Percentiles rank a stretch among this genome's conserved stretches.
phyloP scores from a whole-genome alignment of 2,888 invertebrate genomes.

The Dascillus cervinus region DNA sequence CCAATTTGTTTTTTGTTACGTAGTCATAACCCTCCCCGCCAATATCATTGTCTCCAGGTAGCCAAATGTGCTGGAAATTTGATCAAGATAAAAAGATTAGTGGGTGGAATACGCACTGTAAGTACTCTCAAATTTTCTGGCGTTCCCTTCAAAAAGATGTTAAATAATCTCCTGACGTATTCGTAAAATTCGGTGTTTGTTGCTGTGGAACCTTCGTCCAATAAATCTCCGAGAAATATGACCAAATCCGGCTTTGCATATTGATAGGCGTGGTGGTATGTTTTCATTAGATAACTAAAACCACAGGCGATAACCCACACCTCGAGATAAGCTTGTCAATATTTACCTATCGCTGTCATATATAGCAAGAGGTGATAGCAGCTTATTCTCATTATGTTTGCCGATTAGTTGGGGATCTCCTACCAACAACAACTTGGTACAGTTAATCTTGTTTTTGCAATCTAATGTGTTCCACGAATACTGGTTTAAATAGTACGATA shows the following conservation, averaged over 20 bases:
- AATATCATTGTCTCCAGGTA: constrained; percentile 96
- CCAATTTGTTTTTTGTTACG: constrained; percentile 59
- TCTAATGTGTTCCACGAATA: constrained; percentile 30
- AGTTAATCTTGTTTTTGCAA: constrained; percentile 30
- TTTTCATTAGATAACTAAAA: constrained; percentile 49
- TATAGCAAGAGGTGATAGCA: constrained; percentile 62
- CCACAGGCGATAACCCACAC: neutral
- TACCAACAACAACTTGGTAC: constrained; percentile 45
- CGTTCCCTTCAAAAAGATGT: constrained; percentile 61
- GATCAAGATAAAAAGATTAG: too few species aligned
- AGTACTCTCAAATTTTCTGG: too few species aligned
- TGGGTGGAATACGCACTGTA: too few species aligned
- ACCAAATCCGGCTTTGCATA: constrained; percentile 76
- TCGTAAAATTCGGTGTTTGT: constrained; percentile 57
- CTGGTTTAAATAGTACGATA: constrained; percentile 31
- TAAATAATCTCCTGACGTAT: constrained; percentile 67
- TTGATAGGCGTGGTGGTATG: constrained; percentile 64
- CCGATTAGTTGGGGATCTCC: constrained; percentile 94
- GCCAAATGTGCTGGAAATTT: constrained; percentile 65
- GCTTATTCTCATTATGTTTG: constrained; percentile 59
- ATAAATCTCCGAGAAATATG: constrained; percentile 86
- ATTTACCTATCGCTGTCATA: constrained; percentile 85
- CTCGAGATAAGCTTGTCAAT: neutral
- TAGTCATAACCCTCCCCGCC: constrained; percentile 80
- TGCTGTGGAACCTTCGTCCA: constrained; percentile 88